A percentile compares a stretch with the other conserved stretches of the same genome.
Conservation (phyloP, 2,113 vertebrate species). For the Calidris pugnax region DNA sequence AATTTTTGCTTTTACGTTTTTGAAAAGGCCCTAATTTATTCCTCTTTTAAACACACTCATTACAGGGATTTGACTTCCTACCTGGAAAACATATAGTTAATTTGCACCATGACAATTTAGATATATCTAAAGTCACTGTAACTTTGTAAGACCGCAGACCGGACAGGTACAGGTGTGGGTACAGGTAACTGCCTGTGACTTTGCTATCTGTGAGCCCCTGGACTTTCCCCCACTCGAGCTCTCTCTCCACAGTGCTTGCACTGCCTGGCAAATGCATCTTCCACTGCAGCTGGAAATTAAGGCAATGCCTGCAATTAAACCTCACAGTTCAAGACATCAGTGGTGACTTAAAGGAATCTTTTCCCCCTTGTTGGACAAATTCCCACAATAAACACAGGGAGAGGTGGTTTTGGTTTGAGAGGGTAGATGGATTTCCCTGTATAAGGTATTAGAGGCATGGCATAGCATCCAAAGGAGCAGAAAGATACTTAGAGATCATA, state of each 20-base stretch:
- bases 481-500: not conserved
- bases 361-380: not conserved
- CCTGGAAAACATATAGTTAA: not conserved
- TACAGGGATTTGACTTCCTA: not conserved
- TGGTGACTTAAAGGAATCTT: not conserved
- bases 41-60: not conserved
- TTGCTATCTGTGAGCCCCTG: not conserved
- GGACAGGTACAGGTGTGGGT: accelerated
- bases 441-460: not conserved
- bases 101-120: not conserved
- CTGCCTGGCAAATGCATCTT: accelerated
- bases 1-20: not conserved
- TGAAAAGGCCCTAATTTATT: not conserved
- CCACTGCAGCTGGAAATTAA: not conserved
- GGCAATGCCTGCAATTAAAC: not conserved
- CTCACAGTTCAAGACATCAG: too few species aligned
- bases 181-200: accelerated
- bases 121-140: not conserved
- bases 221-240: accelerated
- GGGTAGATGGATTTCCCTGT: not conserved
- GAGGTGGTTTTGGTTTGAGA: not conserved
- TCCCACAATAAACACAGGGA: not conserved
- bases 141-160: too few species aligned
- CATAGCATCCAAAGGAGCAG: not conserved
- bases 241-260: not conserved